Percentiles rank a stretch among this genome's conserved stretches.
Conservation (phyloP, 1,140 invertebrate genomes). For the Zaprionus gabonicus region DNA sequence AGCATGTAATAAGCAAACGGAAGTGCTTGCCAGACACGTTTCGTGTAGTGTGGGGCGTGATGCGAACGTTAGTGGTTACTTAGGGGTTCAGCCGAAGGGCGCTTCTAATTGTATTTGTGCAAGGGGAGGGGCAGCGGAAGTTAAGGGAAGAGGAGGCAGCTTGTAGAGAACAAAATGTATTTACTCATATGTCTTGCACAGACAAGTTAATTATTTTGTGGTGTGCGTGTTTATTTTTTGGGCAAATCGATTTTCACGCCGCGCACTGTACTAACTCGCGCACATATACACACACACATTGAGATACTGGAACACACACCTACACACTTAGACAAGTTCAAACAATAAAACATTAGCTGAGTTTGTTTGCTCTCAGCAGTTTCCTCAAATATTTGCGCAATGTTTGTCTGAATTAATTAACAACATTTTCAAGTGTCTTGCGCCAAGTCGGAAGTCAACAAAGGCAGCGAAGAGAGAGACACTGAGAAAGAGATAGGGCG, state of each 20-base stretch:
- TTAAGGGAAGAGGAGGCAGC: neutral
- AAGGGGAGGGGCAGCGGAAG: conserved; percentile 16
- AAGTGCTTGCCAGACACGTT: conserved; percentile 65
- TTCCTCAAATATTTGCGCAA: conserved; percentile 73
- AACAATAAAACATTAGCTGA: conserved; percentile 31
- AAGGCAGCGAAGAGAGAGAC: neutral
- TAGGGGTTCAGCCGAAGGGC: conserved; percentile 32
- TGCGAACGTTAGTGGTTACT: conserved; percentile 47
- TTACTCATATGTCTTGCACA: conserved; percentile 79
- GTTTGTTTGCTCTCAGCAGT: conserved; percentile 39
- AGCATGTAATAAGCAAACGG: conserved; percentile 72
- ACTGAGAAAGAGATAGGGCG: neutral
- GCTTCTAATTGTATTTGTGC: conserved; percentile 73
- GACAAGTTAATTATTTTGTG: conserved; percentile 81
- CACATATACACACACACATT: conserved; percentile 24
- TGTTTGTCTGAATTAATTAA: conserved; percentile 82
- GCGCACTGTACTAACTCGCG: conserved; percentile 46
- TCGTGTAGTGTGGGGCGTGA: conserved; percentile 29
- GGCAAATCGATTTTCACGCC: conserved; percentile 77
- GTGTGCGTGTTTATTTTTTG: conserved; percentile 70
- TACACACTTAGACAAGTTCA: conserved; percentile 11
- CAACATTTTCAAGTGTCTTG: conserved; percentile 52
- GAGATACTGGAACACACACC: neutral
- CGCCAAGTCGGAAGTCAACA: conserved; percentile 10
- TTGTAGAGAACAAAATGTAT: conserved; percentile 49